phyloP scores from a whole-genome alignment of 2,113 vertebrate species.

The Coregonus clupeaformis region DNA sequence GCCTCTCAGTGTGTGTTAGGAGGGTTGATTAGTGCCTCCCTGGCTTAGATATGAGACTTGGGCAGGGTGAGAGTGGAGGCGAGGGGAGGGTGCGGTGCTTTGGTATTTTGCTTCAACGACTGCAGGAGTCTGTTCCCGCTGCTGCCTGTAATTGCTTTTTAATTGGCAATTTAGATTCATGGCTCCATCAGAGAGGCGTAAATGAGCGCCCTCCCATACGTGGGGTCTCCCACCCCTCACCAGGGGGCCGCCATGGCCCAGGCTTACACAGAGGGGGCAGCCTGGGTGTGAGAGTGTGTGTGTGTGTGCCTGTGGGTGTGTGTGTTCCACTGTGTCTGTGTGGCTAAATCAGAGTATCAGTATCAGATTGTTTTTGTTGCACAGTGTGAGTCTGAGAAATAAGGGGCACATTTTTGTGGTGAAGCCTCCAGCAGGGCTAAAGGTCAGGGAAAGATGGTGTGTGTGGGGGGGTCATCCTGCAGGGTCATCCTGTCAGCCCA shows the following conservation, averaged over 20 bases:
- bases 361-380: no score
- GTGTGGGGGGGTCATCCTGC: background rate
- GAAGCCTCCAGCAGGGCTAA: background rate
- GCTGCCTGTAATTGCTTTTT: conserved; percentile 79
- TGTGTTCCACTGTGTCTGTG: conserved; percentile 6
- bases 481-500: background rate
- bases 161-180: conserved; percentile 79
- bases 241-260: conserved; percentile 55
- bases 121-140: conserved; percentile 70
- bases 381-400: no score
- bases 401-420: no score
- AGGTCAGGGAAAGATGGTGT: background rate
- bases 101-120: conserved; percentile 75
- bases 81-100: conserved; percentile 49
- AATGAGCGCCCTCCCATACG: conserved; percentile 63
- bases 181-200: conserved; percentile 74
- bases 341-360: background rate
- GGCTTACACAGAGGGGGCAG: conserved; percentile 54
- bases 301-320: conserved; percentile 6
- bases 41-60: conserved; percentile 40
- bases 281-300: conserved; percentile 6
- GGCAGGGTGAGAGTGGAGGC: background rate
- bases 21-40: conserved; percentile 45
- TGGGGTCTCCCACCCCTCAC: conserved; percentile 60
- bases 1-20: conserved; percentile 34